phyloP scores from a whole-genome alignment of 2,888 invertebrate genomes.

The Nomada ferruginata region DNA sequence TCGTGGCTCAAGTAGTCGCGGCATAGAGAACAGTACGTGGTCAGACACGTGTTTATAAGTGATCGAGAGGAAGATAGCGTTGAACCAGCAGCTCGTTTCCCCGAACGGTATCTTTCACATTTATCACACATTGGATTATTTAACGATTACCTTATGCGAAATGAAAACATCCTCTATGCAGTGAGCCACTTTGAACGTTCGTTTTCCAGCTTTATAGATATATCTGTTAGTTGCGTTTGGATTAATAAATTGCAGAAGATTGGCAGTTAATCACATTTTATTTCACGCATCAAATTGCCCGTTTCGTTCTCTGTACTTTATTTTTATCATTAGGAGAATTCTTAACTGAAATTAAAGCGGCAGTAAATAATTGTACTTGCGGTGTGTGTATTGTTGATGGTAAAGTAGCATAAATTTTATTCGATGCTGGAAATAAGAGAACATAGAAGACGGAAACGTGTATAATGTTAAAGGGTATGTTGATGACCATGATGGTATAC shows the following conservation, averaged over 20 bases:
- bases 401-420: not conserved
- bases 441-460: not conserved
- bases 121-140: not conserved
- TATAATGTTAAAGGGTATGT: not conserved
- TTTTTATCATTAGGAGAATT: not conserved
- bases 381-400: not conserved
- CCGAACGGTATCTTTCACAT: constrained; percentile 37
- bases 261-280: not conserved
- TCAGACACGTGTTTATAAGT: constrained; percentile 69
- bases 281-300: not conserved
- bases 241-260: not conserved
- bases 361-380: not conserved
- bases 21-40: constrained; percentile 54
- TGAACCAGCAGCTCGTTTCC: constrained; percentile 26
- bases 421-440: not conserved
- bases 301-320: not conserved
- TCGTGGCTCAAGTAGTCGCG: constrained; percentile 55
- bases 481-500: too few species aligned
- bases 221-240: not conserved
- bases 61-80: constrained; percentile 32
- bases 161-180: not conserved
- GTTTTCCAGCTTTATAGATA: not conserved
- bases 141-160: not conserved
- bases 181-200: not conserved
- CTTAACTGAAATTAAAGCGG: not conserved